A percentile compares a stretch with the other conserved stretches of the same genome.
These are phyloP conservation scores for Gnatocerus cornutus DNA, from an alignment of 2,888 invertebrate genomes.

Conservation along the genomic window DNA sequence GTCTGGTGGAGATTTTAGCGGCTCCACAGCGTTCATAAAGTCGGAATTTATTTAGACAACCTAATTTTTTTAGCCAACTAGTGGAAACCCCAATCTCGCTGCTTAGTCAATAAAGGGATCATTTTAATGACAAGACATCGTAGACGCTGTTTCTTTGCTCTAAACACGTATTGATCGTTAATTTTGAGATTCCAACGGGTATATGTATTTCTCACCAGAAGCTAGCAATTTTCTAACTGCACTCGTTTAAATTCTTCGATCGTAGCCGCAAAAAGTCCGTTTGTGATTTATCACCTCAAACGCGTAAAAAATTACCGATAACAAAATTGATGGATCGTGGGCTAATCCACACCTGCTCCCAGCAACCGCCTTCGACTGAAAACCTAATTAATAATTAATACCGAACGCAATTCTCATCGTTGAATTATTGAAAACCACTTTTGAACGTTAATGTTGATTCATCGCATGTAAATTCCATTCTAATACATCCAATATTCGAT, in stretches of 20 bases:
- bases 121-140: too few species aligned
- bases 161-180: too few species aligned
- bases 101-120: too few species aligned
- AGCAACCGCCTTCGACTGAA: neutral
- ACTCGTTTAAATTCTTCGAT: neutral
- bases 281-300: conserved; percentile 14
- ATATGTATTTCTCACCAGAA: neutral
- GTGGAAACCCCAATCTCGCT: too few species aligned
- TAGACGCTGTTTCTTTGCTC: too few species aligned
- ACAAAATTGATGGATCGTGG: conserved; percentile 17
- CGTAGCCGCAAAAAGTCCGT: conserved; percentile 6
- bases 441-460: conserved; percentile 10
- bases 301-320: conserved; percentile 11
- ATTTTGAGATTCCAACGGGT: too few species aligned
- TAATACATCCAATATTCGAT: conserved; percentile 11
- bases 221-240: neutral
- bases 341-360: conserved; percentile 25
- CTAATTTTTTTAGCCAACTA: too few species aligned
- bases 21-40: neutral
- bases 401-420: conserved; percentile 10
- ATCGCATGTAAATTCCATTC: conserved; percentile 11
- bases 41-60: too few species aligned
- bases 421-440: conserved; percentile 31
- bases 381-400: conserved; percentile 31
- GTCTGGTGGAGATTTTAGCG: neutral